Conservation (phyloP, 2,113 vertebrate genomes). For the Seriola quinqueradiata region DNA sequence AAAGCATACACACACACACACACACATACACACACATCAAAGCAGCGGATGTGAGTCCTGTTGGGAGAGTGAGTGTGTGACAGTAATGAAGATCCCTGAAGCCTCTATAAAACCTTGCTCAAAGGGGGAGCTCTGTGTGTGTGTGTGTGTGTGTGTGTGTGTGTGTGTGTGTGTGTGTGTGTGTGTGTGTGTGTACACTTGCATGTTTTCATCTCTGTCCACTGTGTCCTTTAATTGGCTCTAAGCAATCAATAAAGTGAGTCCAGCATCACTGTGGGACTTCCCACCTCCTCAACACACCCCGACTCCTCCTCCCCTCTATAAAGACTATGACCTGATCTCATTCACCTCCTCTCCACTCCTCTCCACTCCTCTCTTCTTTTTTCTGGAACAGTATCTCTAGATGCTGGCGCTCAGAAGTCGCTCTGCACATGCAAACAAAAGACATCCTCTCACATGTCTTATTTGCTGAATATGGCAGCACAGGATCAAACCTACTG, state of each 20-base stretch:
- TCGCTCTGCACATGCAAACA: no score
- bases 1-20: not conserved
- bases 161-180: not conserved
- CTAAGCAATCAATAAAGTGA: constrained; percentile 49
- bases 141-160: not conserved
- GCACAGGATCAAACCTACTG: no score
- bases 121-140: not conserved
- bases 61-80: constrained; percentile 30
- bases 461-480: no score
- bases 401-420: no score
- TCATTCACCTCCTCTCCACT: not conserved
- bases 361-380: not conserved
- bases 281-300: not conserved
- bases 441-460: no score
- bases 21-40: constrained; percentile 23
- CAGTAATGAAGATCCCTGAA: constrained; percentile 61
- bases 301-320: not conserved
- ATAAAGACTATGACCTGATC: not conserved
- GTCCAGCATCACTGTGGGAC: not conserved
- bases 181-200: not conserved
- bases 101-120: constrained; percentile 54
- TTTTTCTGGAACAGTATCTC: no score
- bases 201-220: constrained; percentile 16
- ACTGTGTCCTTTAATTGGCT: constrained; percentile 64
- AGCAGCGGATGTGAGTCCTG: constrained; percentile 52